phyloP scores from a whole-genome alignment of 2,888 invertebrate species.

The Cotesia congregata region DNA sequence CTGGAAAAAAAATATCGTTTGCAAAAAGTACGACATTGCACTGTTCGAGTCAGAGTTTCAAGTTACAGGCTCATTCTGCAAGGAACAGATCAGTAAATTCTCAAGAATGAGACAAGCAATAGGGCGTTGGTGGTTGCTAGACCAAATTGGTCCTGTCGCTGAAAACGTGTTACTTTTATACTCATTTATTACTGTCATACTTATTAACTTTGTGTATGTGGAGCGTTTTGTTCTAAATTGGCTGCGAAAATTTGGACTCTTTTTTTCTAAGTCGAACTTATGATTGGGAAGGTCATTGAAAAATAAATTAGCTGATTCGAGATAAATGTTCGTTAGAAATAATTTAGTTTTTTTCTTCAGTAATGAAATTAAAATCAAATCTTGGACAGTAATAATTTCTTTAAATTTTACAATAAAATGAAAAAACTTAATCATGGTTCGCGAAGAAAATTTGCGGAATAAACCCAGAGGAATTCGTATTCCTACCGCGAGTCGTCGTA shows the following conservation, averaged over 20 bases:
- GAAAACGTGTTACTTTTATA: constrained; percentile 54
- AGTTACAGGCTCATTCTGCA: constrained; percentile 48
- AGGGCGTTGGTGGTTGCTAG: constrained; percentile 48
- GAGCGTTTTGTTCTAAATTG: not conserved
- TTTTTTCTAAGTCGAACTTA: too few species aligned
- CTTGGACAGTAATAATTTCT: not conserved
- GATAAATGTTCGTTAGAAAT: too few species aligned
- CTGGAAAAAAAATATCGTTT: not conserved
- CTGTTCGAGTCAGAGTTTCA: constrained; percentile 24
- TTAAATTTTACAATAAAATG: not conserved
- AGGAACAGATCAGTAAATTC: constrained; percentile 53
- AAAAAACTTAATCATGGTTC: constrained; percentile 27
- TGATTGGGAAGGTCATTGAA: too few species aligned
- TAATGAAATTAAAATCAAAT: not conserved
- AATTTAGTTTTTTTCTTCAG: too few species aligned
- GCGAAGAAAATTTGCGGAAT: constrained; percentile 19
- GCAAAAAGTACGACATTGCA: not conserved
- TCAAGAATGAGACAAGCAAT: constrained; percentile 52
- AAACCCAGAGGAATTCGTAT: constrained; percentile 34
- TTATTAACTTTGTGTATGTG: constrained; percentile 37
- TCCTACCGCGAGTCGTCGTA: constrained; percentile 28
- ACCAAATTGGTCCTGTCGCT: constrained; percentile 57
- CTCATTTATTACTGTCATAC: constrained; percentile 43
- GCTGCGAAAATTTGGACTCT: too few species aligned
- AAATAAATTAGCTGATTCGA: too few species aligned